These are phyloP conservation scores for Cryptophagus acutangulus DNA, from an alignment of 2,888 invertebrate genomes.

Conservation along the genomic window DNA sequence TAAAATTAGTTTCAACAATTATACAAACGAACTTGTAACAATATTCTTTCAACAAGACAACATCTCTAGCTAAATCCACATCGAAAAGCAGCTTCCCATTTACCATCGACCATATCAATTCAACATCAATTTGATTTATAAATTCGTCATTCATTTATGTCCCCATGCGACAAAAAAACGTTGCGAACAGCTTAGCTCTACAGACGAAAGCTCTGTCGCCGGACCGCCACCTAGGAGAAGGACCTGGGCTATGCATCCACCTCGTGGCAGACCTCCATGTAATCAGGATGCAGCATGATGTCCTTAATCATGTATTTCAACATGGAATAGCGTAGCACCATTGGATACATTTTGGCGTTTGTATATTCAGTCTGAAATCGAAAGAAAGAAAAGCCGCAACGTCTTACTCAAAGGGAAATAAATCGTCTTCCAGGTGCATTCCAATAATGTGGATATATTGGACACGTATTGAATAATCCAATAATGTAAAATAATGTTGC, in stretches of 20 bases:
- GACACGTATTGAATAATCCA: not conserved
- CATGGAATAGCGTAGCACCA: constrained; percentile 91
- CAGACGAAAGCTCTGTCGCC: constrained; percentile 26
- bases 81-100: not conserved
- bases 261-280: constrained; percentile 95
- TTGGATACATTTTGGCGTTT: constrained; percentile 88
- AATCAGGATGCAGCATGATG: constrained; percentile 92
- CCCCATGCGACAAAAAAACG: too few relatives aligned
- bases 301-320: constrained; percentile 97
- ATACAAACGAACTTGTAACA: too few relatives aligned
- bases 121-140: too few relatives aligned
- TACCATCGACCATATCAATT: not conserved
- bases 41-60: not conserved
- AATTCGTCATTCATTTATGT: too few relatives aligned
- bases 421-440: too few relatives aligned
- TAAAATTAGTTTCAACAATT: too few relatives aligned
- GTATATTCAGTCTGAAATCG: constrained; percentile 75
- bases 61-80: not conserved
- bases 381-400: not conserved
- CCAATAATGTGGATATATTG: not conserved
- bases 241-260: constrained; percentile 67
- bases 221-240: constrained; percentile 34
- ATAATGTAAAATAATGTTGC: not conserved
- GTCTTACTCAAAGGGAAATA: not conserved
- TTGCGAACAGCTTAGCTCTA: too few relatives aligned